Evolutionary conservation across 2,113 vertebrate species (phyloP).

Genomic region (Leucopsar rothschildi): DNA sequence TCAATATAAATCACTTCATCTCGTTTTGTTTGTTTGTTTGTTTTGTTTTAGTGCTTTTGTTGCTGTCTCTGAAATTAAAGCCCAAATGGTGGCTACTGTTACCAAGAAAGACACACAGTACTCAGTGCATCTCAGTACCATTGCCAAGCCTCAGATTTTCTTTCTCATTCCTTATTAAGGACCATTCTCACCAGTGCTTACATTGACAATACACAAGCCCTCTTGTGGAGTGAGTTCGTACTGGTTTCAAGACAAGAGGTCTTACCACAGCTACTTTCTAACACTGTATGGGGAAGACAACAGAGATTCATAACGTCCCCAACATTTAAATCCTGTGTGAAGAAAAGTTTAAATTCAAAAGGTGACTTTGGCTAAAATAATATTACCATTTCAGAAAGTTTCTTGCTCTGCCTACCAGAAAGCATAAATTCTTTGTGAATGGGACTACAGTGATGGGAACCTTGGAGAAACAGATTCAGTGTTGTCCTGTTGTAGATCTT

Average conservation of each 20-base stretch:
- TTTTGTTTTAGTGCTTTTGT: neutral
- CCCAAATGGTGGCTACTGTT: neutral
- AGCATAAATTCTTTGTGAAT: neutral
- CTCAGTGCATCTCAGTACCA: neutral
- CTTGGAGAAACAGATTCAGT: neutral
- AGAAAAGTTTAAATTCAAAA: neutral
- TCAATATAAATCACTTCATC: neutral
- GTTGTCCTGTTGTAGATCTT: neutral
- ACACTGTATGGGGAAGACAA: neutral
- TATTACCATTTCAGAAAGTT: neutral
- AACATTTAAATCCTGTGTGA: neutral
- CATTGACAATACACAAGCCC: neutral
- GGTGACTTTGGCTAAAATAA: neutral
- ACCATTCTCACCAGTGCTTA: neutral
- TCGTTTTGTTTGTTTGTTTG: fast-evolving
- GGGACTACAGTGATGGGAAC: neutral
- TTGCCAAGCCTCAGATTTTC: neutral
- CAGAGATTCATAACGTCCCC: neutral
- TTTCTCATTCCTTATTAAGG: neutral
- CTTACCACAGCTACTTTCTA: neutral
- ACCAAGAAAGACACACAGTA: neutral
- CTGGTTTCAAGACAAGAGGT: neutral
- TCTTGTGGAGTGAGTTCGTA: neutral
- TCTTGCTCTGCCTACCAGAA: neutral
- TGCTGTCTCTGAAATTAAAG: neutral